phyloP scores from a whole-genome alignment of 2,888 invertebrate genomes.

The Eutolmus rufibarbis region DNA sequence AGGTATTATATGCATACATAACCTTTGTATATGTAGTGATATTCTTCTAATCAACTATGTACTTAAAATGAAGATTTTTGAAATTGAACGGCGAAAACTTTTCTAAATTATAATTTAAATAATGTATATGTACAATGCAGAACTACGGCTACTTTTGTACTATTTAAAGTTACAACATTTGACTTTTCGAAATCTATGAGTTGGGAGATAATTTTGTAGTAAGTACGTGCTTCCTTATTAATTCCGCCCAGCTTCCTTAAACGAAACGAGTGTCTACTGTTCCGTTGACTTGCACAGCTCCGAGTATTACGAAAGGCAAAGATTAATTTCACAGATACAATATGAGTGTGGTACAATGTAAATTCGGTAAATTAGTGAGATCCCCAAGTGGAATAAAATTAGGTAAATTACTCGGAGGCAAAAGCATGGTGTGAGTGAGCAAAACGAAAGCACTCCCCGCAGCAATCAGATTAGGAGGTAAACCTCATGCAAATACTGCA shows the following conservation, averaged over 20 bases:
- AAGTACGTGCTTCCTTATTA: not conserved
- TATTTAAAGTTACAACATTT: not conserved
- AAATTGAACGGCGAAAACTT: not conserved
- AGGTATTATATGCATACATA: no score
- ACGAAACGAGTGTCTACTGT: not conserved
- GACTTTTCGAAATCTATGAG: not conserved
- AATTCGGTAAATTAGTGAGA: not conserved
- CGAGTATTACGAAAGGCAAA: not conserved
- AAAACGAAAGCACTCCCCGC: not conserved
- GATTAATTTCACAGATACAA: not conserved
- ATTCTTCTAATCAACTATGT: no score
- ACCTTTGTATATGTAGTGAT: no score
- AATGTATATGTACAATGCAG: not conserved
- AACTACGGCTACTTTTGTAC: not conserved
- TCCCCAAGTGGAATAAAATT: not conserved
- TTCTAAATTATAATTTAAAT: not conserved
- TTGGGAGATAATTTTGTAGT: not conserved
- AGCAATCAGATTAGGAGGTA: slow-evolving; percentile 20
- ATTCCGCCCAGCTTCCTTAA: not conserved
- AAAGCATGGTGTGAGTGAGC: not conserved
- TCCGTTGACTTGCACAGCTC: not conserved
- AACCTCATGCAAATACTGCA: not conserved
- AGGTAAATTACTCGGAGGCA: not conserved
- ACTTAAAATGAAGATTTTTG: no score
- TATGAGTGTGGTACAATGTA: not conserved